phyloP scores from a whole-genome alignment of 2,797 vertebrate species.

The Okamejei kenojei region DNA sequence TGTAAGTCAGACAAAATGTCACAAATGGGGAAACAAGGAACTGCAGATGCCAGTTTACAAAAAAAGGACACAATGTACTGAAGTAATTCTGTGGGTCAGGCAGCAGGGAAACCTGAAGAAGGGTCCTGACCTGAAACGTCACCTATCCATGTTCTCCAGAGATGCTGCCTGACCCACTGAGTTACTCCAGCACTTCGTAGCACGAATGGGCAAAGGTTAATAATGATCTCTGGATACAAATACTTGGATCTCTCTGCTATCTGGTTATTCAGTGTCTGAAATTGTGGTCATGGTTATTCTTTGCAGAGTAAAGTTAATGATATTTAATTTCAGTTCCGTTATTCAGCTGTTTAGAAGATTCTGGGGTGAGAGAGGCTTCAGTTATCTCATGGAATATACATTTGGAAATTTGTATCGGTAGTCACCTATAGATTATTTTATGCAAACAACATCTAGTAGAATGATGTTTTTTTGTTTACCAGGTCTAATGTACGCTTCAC shows the following conservation, averaged over 20 bases:
- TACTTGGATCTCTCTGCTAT: background rate
- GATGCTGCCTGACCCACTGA: too few relatives aligned
- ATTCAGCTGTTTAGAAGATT: background rate
- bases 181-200: too few relatives aligned
- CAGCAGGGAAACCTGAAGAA: too few relatives aligned
- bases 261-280: background rate
- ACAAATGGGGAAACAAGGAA: background rate
- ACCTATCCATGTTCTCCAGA: too few relatives aligned
- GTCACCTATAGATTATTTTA: background rate
- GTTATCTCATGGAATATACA: background rate
- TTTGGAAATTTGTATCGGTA: background rate
- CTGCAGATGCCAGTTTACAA: too few relatives aligned
- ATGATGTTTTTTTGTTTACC: constrained; percentile 76
- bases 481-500: constrained; percentile 96
- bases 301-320: background rate
- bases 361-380: background rate
- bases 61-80: too few relatives aligned
- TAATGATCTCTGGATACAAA: background rate
- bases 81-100: too few relatives aligned
- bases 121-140: too few relatives aligned
- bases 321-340: constrained; percentile 1
- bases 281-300: background rate
- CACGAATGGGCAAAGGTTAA: background rate
- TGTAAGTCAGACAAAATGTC: too few relatives aligned
- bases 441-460: constrained; percentile 55